Evolutionary conservation across 2,797 vertebrate species (phyloP), one percentile per base, ranked within the genome.

Genomic region (Cephalopachus bancanus): DNA sequence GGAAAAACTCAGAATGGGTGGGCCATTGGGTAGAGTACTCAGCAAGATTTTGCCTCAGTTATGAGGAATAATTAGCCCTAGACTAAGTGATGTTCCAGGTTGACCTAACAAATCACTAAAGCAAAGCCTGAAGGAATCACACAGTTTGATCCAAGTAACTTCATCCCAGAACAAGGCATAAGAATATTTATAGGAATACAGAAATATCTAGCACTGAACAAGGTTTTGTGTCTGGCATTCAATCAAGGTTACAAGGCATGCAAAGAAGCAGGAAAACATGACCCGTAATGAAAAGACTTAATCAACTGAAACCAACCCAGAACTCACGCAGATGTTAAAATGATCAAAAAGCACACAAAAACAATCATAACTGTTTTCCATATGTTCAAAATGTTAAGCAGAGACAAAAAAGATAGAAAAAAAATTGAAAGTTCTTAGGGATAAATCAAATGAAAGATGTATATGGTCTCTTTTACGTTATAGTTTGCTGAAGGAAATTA

Each of bases 321-420:
- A 76, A 91, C 71, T 91, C 49, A 51, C n/a, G 84, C 49, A 89
- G 59, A 55, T 80, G 49, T 83, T 91, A 71, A 71, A 92, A 78
- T 90, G 51, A 87, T 24, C 84, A 92, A 80, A 86, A 96, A 86
- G 20, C 10, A 75, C 69, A 22, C 22, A 62, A 62, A 78, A 67
- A 91, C 67, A 33, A 53, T 88, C 28, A 53, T 55, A 86, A 83
- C 51, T 60, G 1, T 80, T 15, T 59, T 90, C 87, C 28, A 5
- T 88, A 12, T 88, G 49, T 95, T 91, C 92, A 91, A 71, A 91
- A 53, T 87, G 37, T 86, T 88, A 65, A 90, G 69, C 49, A 91
- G 53, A 92, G 19, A 75, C 26, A 24, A 10, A 57, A 49, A 78
- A 76, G 75, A 64, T 92, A 79, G 2, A 22, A 65, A 87, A 78